phyloP scores from a whole-genome alignment of 2,888 invertebrate genomes.

The Ophioninae sp. region DNA sequence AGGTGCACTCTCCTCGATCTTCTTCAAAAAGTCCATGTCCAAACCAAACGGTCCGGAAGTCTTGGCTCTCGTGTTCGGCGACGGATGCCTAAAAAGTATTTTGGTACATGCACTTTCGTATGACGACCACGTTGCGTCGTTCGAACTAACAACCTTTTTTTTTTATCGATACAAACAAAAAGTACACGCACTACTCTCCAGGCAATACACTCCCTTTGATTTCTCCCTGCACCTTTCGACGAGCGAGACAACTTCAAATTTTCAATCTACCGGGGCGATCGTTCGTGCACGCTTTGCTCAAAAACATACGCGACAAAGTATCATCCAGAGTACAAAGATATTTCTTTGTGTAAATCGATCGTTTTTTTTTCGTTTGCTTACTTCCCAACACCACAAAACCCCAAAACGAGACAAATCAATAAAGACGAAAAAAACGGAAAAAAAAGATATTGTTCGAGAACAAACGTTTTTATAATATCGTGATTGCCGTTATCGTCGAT shows the following conservation, averaged over 20 bases:
- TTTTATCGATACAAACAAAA: not conserved
- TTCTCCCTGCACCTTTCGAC: not conserved
- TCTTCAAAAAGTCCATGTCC: conserved; percentile 87
- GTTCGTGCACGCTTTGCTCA: conserved; percentile 21
- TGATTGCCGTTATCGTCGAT: conserved; percentile 65
- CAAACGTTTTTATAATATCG: conserved; percentile 70
- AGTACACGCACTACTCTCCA: conserved; percentile 1
- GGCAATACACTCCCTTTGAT: not conserved
- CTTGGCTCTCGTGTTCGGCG: conserved; percentile 70
- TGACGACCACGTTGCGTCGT: not conserved
- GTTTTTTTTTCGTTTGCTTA: conserved; percentile 1
- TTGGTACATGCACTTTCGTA: not conserved
- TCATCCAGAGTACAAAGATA: not conserved
- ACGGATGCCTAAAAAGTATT: conserved; percentile 67
- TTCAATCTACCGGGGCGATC: conserved; percentile 18
- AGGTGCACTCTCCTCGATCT: conserved; percentile 83
- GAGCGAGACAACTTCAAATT: conserved; percentile 1
- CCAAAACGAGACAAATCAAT: conserved; percentile 28
- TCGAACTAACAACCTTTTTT: not conserved
- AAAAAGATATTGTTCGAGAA: conserved; percentile 57
- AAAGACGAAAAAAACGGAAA: conserved; percentile 24
- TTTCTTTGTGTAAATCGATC: not conserved
- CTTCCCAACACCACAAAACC: conserved; percentile 64
- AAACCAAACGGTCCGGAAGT: conserved; percentile 89
- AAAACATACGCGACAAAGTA: not conserved